Base-by-base conservation (phyloP, 2,888 invertebrate species). In the Sarcophaga variegata region DNA sequence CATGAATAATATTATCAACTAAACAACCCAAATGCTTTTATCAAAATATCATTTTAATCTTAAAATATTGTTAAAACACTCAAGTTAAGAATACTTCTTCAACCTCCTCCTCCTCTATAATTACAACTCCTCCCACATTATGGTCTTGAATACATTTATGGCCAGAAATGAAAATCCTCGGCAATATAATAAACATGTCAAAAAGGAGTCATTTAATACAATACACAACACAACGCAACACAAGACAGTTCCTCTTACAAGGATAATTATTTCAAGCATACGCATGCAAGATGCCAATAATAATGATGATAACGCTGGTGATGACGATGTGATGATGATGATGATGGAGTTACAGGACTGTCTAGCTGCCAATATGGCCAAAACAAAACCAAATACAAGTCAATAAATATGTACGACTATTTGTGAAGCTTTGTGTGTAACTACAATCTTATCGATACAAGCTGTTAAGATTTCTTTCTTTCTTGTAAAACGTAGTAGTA, bases 391-490 rank as follows among this genome's bases (percentile, higher is more conserved):
- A 27, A 27, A 75, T 37, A 37, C 37, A 54, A 54, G 17, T 14
- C 54, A 54, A 54, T 14, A 54, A 12, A 54, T 22, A 22, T 14
- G 17, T 54, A 54, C 17, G 4, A 54, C 5, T 17, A 12, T 54
- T 17, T 12, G 12, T 14, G 4, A 54, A 54, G 54, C 4, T 14
- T 37, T 8, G 37, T 17, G 17, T 14, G 72, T 67, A 81, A 64
- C 72, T 78, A 66, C 70, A 82, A 87, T 87, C 88, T 88, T 88
- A 88, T 88, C 88, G 86, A 85, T 85, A 85, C 79, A 71, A 74
- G 80, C n/a, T 60, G 25, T 70, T 59, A 76, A 64, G 47, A 64
- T 90, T 90, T 72, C 85, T 70, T 88, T 81, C 45, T 54, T 45
- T 14, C 6, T 76, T 11, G 11, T 22, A 64, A 2, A 37, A 37